Evolutionary conservation across 1,140 invertebrate species (phyloP).

Genomic region (Scaptomyza hsui): DNA sequence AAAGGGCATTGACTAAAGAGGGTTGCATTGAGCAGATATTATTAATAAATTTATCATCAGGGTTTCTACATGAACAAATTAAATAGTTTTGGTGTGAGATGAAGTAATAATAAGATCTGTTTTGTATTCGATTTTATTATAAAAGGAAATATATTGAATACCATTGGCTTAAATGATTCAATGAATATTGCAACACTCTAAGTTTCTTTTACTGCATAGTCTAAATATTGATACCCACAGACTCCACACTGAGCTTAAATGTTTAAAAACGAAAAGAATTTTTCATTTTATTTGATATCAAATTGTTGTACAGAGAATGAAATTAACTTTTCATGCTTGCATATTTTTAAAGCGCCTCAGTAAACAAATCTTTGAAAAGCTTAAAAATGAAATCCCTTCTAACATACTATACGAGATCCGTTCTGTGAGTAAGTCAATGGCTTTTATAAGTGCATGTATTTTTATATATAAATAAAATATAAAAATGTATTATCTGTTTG

Average conservation of each 20-base stretch:
- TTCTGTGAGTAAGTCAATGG: slow-evolving; percentile 5
- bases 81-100: background rate
- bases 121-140: no score
- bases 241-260: background rate
- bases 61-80: background rate
- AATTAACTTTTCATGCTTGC: background rate
- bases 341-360: background rate
- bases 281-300: background rate
- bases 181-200: no score
- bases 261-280: background rate
- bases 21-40: background rate
- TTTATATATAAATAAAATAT: slow-evolving; percentile 3
- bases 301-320: background rate
- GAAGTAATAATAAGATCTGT: background rate
- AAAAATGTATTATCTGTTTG: background rate
- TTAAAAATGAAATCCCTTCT: background rate
- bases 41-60: background rate
- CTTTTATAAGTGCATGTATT: slow-evolving; percentile 2
- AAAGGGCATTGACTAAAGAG: background rate
- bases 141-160: no score
- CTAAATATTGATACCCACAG: background rate
- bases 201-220: background rate
- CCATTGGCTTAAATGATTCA: no score
- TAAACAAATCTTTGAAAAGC: background rate
- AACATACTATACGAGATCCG: background rate